Conservation (phyloP, 2,888 invertebrate species). For the Zootermopsis nevadensis region DNA sequence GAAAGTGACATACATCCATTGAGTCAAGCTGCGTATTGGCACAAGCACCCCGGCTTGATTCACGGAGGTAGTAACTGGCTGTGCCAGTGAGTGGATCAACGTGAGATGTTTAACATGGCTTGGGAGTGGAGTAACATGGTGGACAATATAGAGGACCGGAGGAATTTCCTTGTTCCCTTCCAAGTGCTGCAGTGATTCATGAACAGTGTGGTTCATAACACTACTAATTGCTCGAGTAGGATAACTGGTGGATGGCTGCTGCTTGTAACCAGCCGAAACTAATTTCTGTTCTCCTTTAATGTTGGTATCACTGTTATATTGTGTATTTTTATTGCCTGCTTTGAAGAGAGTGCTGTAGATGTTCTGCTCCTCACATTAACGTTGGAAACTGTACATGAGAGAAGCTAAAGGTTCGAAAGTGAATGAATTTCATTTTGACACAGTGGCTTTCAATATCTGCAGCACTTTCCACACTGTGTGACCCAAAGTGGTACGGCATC, state of each 20-base stretch:
- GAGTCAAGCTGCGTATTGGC: constrained; percentile 52
- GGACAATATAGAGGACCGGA: not conserved
- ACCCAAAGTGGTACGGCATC: too few relatives aligned
- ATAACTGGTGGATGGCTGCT: constrained; percentile 37
- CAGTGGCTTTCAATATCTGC: too few relatives aligned
- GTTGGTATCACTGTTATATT: not conserved
- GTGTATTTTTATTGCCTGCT: too few relatives aligned
- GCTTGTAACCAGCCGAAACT: constrained; percentile 36
- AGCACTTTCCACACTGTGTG: too few relatives aligned
- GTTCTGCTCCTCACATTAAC: not conserved
- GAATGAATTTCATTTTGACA: too few relatives aligned
- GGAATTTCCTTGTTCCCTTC: not conserved
- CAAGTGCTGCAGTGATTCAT: not conserved
- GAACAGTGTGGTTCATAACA: constrained; percentile 38
- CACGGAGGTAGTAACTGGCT: constrained; percentile 44
- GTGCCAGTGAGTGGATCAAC: not conserved
- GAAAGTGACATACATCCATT: constrained; percentile 51
- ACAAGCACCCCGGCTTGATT: constrained; percentile 26
- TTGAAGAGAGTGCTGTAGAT: too few relatives aligned
- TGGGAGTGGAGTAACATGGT: constrained; percentile 40
- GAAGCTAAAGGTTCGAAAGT: too few relatives aligned
- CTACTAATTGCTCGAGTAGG: constrained; percentile 38
- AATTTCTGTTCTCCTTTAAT: constrained; percentile 6
- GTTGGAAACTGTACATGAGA: too few relatives aligned
- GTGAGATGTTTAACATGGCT: constrained; percentile 11